These are phyloP conservation scores for Drosophila borealis DNA, from an alignment of 2,888 invertebrate genomes.

Conservation along the genomic window DNA sequence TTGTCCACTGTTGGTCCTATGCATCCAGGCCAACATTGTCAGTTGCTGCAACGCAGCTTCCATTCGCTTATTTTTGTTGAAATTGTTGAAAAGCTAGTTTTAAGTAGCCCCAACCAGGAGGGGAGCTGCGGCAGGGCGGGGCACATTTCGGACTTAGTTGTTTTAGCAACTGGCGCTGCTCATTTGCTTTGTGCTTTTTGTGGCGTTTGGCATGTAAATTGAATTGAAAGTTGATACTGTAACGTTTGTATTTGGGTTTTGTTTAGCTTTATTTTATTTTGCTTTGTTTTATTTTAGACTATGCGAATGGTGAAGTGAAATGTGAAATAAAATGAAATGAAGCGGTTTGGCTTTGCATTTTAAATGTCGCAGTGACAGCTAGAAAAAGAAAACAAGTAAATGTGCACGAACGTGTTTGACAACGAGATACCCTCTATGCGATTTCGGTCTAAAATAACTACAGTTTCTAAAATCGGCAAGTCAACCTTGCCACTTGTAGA, in stretches of 20 bases:
- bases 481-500: no score
- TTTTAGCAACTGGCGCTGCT: slow-evolving; percentile 68
- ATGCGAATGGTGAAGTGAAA: slow-evolving; percentile 16
- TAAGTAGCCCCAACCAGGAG: slow-evolving; percentile 60
- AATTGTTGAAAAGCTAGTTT: slow-evolving; percentile 72
- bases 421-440: slow-evolving; percentile 1
- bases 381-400: not conserved
- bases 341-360: slow-evolving; percentile 27
- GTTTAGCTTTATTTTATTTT: slow-evolving; percentile 27
- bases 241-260: slow-evolving; percentile 49
- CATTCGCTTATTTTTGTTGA: slow-evolving; percentile 51
- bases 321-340: slow-evolving; percentile 35
- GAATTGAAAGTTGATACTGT: slow-evolving; percentile 74
- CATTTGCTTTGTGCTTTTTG: slow-evolving; percentile 74
- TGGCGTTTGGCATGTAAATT: slow-evolving; percentile 72
- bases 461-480: no score
- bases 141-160: slow-evolving; percentile 50
- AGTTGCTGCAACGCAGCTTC: slow-evolving; percentile 39
- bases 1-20: slow-evolving; percentile 3
- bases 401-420: not conserved
- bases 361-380: slow-evolving; percentile 8
- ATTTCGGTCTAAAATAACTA: not conserved
- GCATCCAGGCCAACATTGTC: slow-evolving; percentile 49
- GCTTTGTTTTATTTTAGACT: slow-evolving; percentile 22
- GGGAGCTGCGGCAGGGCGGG: not conserved